Conservation (phyloP, 1,140 invertebrate species). For the Drosophila takahashii region DNA sequence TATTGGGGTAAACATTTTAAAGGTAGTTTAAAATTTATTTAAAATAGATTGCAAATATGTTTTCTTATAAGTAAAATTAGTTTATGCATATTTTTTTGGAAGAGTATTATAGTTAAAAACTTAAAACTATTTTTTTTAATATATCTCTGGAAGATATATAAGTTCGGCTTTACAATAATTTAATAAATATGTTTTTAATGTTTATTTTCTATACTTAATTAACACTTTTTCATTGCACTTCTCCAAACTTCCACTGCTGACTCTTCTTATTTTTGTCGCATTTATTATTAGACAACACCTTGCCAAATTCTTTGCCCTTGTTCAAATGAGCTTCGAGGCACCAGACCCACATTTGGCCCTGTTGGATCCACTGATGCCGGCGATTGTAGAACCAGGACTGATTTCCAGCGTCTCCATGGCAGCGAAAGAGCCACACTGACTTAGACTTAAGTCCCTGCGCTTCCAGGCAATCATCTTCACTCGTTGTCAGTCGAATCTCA, state of each 20-base stretch:
- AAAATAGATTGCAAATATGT: no score
- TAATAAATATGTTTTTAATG: background rate
- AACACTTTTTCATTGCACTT: background rate
- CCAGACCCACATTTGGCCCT: conserved; percentile 88
- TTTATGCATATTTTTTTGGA: no score
- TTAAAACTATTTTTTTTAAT: no score
- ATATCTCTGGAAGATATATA: no score
- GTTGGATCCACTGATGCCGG: conserved; percentile 88
- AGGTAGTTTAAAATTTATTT: no score
- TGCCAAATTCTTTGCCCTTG: background rate
- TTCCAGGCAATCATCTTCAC: conserved; percentile 89
- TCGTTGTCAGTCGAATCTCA: conserved; percentile 88
- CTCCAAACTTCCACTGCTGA: conserved; percentile 13
- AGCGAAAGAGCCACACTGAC: conserved; percentile 87
- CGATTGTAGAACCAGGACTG: conserved; percentile 91
- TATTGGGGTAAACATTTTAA: no score
- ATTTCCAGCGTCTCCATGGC: conserved; percentile 90
- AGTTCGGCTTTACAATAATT: background rate
- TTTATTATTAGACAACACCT: background rate
- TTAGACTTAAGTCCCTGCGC: conserved; percentile 87
- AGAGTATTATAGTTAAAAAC: no score
- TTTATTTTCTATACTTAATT: background rate
- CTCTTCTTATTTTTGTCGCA: background rate
- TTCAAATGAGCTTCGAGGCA: conserved; percentile 83
- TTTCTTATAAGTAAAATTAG: no score